Percentiles rank a stretch among this genome's conserved stretches.
Conservation (phyloP, 2,888 invertebrate species). For the Pseudococcus jackbeardsleyi region DNA sequence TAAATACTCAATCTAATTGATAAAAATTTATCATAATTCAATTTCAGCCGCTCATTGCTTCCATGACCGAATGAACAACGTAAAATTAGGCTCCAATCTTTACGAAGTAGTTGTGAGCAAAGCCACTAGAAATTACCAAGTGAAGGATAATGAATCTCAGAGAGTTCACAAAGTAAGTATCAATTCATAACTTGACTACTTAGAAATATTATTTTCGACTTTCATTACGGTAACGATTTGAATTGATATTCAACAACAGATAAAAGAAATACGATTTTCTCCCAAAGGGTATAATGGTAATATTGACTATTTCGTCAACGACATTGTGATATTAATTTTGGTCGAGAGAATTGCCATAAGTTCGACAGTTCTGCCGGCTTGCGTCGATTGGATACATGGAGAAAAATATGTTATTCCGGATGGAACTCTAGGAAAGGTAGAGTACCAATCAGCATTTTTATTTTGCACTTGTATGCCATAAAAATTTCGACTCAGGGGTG, state of each 20-base stretch:
- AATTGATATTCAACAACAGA: not conserved
- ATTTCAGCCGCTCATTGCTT: conserved; percentile 63
- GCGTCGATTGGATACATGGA: conserved; percentile 65
- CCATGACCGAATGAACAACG: not conserved
- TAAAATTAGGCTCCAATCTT: not conserved
- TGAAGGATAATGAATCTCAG: conserved; percentile 47
- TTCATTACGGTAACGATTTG: not conserved
- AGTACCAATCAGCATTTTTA: not conserved
- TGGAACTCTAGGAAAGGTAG: conserved; percentile 66
- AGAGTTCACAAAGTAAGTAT: conserved; percentile 40
- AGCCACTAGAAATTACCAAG: conserved; percentile 50
- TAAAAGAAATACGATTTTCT: conserved; percentile 61
- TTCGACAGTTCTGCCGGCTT: conserved; percentile 66
- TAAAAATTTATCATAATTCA: not conserved
- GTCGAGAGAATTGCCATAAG: conserved; percentile 62
- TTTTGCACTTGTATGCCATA: not conserved
- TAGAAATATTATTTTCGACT: not conserved
- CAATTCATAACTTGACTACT: not conserved
- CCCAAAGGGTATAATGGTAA: not conserved
- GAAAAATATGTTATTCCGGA: conserved; percentile 36
- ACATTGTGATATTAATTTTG: conserved; percentile 66
- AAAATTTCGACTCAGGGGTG: too few species aligned
- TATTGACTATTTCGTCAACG: conserved; percentile 56
- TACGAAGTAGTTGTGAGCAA: conserved; percentile 57
- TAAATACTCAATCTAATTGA: not conserved